Evolutionary conservation across 1,140 invertebrate genomes (phyloP), one percentile per base, ranked within the genome.

Genomic region (Hydropsyche tenuis): DNA sequence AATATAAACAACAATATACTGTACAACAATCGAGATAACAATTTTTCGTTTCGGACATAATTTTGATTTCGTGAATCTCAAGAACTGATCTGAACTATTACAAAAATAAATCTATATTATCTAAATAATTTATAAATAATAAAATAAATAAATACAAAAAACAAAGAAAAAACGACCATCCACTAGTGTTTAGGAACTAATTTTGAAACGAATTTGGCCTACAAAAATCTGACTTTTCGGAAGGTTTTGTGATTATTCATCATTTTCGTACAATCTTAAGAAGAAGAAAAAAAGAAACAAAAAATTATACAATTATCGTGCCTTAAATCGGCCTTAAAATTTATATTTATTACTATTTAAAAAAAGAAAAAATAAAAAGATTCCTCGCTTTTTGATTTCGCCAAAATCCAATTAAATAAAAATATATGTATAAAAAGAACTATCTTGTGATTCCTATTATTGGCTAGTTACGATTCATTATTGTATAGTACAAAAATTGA

Each of bases 301-400:
- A 76, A 45, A 37, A 75, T 60, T 72, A 73, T 42, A 75, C 45
- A 78, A 73, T 42, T 62, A 72, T 72, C 74, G 77, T 78, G 77
- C 77, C 77, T 78, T 78, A 78, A 75, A 75, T 78, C 66, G 77
- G 77, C 77, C 77, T 78, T 78, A 75, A 78, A 78, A 78, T 73
- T 77, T 75, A 78, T 78, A 78, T 75, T 78, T 75, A 76, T 73
- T 75, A 74, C 53, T 68, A 73, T 69, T 78, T 56, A 30, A 60
- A 69, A 69, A 66, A 56, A 73, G 46, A 63, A 72, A 74, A 69
- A 69, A 56, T 18, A 68, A 68, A 46, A 68, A 46, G 45, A 53
- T 70, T 70, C 68, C 68, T 70, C 48, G 37, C 27, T 65, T 72
- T 64, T 72, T 62, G 37, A 63, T 72, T 64, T 64, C 20, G 60